These are phyloP conservation scores for Stegophylla sp. DNA, from an alignment of 2,888 invertebrate species.

Conservation along the genomic window DNA sequence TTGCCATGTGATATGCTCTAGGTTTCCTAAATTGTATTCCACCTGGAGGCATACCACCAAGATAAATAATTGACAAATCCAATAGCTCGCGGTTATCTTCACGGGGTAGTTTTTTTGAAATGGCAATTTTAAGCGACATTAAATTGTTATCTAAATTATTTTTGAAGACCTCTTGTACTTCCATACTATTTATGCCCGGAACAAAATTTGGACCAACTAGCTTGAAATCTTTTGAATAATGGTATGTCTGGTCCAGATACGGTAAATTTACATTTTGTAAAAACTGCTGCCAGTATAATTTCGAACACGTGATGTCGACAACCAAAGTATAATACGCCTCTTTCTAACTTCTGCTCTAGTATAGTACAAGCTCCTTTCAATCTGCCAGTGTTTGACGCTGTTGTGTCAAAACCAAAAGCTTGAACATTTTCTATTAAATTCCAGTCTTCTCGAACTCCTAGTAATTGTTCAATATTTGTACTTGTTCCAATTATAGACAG, in stretches of 20 bases:
- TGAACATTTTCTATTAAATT: conserved; percentile 61
- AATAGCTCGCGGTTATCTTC: conserved; percentile 35
- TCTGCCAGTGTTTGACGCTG: conserved; percentile 62
- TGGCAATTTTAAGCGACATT: neutral
- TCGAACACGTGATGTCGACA: conserved; percentile 63
- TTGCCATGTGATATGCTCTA: conserved; percentile 50
- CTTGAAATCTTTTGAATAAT: conserved; percentile 62
- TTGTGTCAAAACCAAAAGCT: conserved; percentile 63
- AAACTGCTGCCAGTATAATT: conserved; percentile 61
- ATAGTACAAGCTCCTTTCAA: conserved; percentile 62
- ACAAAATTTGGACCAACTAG: conserved; percentile 60
- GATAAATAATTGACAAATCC: conserved; percentile 4
- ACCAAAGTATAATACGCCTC: conserved; percentile 61
- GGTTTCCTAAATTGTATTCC: conserved; percentile 39
- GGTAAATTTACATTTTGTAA: conserved; percentile 61
- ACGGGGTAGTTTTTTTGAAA: conserved; percentile 13
- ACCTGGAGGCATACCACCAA: conserved; percentile 1
- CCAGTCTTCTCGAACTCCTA: conserved; percentile 62
- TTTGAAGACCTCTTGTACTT: conserved; percentile 16
- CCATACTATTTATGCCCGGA: neutral
- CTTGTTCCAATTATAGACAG: conserved; percentile 62
- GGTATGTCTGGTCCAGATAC: conserved; percentile 61
- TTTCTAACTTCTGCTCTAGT: conserved; percentile 62
- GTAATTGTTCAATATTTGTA: conserved; percentile 61
- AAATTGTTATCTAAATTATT: neutral